These are phyloP conservation scores for Melanostigma gelatinosum DNA, from an alignment of 2,113 vertebrate species.

Conservation along the genomic window DNA sequence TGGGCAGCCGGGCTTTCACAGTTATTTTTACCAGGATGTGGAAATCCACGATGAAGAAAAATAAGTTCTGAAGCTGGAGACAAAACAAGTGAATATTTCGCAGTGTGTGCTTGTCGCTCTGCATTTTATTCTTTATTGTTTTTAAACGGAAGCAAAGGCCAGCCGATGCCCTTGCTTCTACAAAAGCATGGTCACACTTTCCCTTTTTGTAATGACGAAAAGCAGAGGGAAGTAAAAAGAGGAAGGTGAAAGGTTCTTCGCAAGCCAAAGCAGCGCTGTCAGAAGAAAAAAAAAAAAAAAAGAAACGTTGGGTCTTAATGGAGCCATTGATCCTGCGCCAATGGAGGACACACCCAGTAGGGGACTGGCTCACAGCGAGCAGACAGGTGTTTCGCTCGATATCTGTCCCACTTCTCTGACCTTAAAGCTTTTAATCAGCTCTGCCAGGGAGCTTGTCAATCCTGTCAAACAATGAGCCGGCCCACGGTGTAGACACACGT, in stretches of 20 bases:
- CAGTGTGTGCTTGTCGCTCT: conserved; percentile 1
- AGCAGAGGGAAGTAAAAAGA: conserved; percentile 33
- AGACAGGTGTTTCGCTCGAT: conserved; percentile 82
- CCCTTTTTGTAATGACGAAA: neutral
- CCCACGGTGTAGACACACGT: conserved; percentile 54
- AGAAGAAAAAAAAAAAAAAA: conserved; percentile 7
- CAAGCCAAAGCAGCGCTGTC: conserved; percentile 61
- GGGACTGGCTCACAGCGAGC: conserved; percentile 61
- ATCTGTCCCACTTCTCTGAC: conserved; percentile 82
- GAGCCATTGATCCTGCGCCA: conserved; percentile 76
- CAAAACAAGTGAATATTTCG: conserved; percentile 15
- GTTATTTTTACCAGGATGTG: conserved; percentile 57
- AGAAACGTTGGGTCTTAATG: conserved; percentile 67
- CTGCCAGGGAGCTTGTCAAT: conserved; percentile 82
- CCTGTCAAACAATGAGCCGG: conserved; percentile 78
- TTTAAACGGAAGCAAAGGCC: neutral
- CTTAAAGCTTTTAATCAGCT: conserved; percentile 86
- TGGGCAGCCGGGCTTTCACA: conserved; percentile 36
- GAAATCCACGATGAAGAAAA: conserved; percentile 48
- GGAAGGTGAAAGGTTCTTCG: conserved; percentile 57
- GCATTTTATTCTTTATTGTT: neutral
- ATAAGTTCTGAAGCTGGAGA: conserved; percentile 41
- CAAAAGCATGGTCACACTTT: neutral
- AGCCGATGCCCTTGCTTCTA: neutral
- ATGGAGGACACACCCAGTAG: conserved; percentile 73